These are phyloP conservation scores for Epinotia nisella DNA, from an alignment of 2,888 invertebrate species.

Conservation along the genomic window DNA sequence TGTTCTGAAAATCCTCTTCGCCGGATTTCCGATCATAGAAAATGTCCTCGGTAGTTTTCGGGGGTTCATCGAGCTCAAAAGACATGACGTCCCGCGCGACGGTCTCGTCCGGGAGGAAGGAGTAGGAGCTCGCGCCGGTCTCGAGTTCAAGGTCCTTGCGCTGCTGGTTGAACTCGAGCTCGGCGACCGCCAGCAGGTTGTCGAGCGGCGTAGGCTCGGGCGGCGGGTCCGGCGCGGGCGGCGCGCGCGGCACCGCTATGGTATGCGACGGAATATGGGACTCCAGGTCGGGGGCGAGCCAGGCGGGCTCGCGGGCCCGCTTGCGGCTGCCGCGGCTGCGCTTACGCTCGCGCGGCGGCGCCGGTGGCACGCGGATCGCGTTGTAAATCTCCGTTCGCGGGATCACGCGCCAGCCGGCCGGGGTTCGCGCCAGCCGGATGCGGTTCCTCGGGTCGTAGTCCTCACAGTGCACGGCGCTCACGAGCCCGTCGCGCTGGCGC, in stretches of 20 bases:
- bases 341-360: conserved; percentile 52
- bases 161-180: conserved; percentile 87
- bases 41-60: conserved; percentile 68
- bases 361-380: conserved; percentile 72
- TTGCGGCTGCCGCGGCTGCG: conserved; percentile 46
- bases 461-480: conserved; percentile 93
- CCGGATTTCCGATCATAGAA: conserved; percentile 68
- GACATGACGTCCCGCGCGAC: conserved; percentile 74
- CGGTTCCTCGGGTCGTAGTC: conserved; percentile 95
- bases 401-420: conserved; percentile 92
- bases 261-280: conserved; percentile 86
- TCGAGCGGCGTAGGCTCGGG: conserved; percentile 84
- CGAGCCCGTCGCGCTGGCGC: conserved; percentile 90
- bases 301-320: conserved; percentile 56
- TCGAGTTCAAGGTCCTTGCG: conserved; percentile 68
- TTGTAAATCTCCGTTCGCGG: conserved; percentile 89
- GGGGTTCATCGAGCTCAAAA: conserved; percentile 69
- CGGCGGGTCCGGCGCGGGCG: conserved; percentile 51
- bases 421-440: conserved; percentile 91
- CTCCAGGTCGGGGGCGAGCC: conserved; percentile 84
- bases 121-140: conserved; percentile 59
- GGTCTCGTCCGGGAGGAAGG: conserved; percentile 71
- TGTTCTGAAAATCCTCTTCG: conserved; percentile 61
- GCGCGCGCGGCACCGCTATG: conserved; percentile 80
- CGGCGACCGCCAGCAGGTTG: conserved; percentile 86